phyloP scores from a whole-genome alignment of 2,797 vertebrate genomes.

The Triplophysa bombifrons region DNA sequence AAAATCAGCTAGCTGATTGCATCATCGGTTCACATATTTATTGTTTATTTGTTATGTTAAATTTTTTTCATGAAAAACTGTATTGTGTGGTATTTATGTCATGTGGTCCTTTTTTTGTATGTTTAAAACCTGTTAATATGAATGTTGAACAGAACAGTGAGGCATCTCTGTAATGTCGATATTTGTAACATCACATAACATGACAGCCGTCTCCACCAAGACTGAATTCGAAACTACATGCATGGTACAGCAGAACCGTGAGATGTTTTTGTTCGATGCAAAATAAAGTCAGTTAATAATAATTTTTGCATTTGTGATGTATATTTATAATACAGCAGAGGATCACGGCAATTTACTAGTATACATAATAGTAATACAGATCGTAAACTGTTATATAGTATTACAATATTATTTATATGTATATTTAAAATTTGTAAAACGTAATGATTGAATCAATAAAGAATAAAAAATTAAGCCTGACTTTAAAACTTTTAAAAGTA shows the following conservation, averaged over 20 bases:
- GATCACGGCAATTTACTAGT: no score
- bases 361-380: no score
- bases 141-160: slow-evolving; percentile 23
- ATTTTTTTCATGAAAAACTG: slow-evolving; percentile 5
- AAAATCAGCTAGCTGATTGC: not conserved
- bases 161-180: not conserved
- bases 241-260: slow-evolving; percentile 11
- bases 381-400: no score
- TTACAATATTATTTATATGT: no score
- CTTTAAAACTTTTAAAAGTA: no score
- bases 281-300: slow-evolving; percentile 27
- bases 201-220: not conserved
- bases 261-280: slow-evolving; percentile 28
- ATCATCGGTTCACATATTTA: slow-evolving; percentile 30
- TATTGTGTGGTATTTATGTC: slow-evolving; percentile 35
- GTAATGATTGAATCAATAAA: no score
- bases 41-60: slow-evolving; percentile 21
- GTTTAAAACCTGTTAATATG: slow-evolving; percentile 21
- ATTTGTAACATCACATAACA: not conserved
- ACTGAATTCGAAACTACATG: slow-evolving; percentile 11
- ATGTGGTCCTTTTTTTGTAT: slow-evolving; percentile 7
- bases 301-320: slow-evolving; percentile 4
- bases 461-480: no score
- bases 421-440: no score
- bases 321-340: not conserved